Percentiles rank a stretch among this genome's conserved stretches.
These are phyloP conservation scores for Enteromius trimaculatus DNA, from an alignment of 2,797 vertebrate genomes.

Conservation along the genomic window DNA sequence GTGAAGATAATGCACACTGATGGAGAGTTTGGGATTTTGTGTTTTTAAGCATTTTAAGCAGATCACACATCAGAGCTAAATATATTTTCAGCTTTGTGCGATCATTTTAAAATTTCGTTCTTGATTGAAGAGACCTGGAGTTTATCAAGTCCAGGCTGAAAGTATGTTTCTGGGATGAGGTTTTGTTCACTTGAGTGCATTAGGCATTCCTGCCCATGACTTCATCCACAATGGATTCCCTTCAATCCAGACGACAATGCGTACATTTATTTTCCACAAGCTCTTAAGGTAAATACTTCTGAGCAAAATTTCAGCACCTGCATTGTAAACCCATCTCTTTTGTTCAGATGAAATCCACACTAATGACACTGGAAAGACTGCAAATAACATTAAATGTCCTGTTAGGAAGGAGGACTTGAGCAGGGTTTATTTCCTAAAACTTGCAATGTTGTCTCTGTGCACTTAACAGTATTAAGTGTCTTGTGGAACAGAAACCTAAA, in stretches of 20 bases:
- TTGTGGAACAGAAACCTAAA: slow-evolving; percentile 55
- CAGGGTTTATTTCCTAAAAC: slow-evolving; percentile 40
- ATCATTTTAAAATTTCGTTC: slow-evolving; percentile 35
- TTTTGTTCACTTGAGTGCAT: slow-evolving; percentile 43
- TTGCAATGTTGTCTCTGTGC: slow-evolving; percentile 49
- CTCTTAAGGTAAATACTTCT: slow-evolving; percentile 48
- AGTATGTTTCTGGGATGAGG: slow-evolving; percentile 28
- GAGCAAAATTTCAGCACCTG: slow-evolving; percentile 61
- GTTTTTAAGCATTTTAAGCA: slow-evolving; percentile 58
- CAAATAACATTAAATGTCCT: slow-evolving; percentile 50
- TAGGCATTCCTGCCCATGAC: slow-evolving; percentile 56
- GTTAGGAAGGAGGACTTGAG: slow-evolving; percentile 34
- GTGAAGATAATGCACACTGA: slow-evolving; percentile 57
- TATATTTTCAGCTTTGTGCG: slow-evolving; percentile 2
- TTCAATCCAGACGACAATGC: slow-evolving; percentile 50
- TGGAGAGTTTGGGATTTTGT: slow-evolving; percentile 33
- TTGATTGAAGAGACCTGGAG: slow-evolving; percentile 67
- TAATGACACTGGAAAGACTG: slow-evolving; percentile 47
- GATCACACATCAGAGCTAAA: neutral
- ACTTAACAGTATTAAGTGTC: slow-evolving; percentile 54
- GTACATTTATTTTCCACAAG: slow-evolving; percentile 45
- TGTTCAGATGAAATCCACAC: slow-evolving; percentile 47
- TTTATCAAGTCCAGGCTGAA: slow-evolving; percentile 54
- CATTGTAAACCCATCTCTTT: slow-evolving; percentile 49
- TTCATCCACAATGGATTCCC: slow-evolving; percentile 52